A percentile compares a stretch with the other conserved stretches of the same genome.
Conservation (phyloP, 2,888 invertebrate genomes). For the Andricus quercusramuli region DNA sequence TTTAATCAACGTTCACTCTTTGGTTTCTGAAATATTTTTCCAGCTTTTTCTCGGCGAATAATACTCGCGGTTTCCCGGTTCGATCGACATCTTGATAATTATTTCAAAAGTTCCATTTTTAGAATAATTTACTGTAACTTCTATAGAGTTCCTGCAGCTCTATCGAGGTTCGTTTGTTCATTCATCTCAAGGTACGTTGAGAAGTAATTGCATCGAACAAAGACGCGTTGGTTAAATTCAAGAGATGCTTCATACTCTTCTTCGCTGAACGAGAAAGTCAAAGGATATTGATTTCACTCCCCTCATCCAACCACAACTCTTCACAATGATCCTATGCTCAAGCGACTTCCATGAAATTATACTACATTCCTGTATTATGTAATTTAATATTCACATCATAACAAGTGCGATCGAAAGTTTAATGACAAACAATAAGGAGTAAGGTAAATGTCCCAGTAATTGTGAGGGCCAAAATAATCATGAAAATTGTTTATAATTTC, state of each 20-base stretch:
- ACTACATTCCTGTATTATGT: background rate
- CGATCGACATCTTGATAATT: background rate
- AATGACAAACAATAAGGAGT: background rate
- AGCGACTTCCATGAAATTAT: constrained; percentile 14
- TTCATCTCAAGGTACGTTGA: constrained; percentile 13
- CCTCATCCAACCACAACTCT: constrained; percentile 1
- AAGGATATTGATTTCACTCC: constrained; percentile 35
- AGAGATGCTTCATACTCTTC: constrained; percentile 40
- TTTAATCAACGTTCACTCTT: too few species aligned
- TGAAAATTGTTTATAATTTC: too few species aligned
- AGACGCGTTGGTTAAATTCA: constrained; percentile 38
- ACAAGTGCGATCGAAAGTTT: background rate
- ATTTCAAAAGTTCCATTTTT: background rate
- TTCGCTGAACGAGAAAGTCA: constrained; percentile 25
- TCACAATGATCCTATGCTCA: constrained; percentile 19
- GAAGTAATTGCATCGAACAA: constrained; percentile 34
- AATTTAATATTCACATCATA: background rate
- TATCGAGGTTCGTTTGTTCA: constrained; percentile 8
- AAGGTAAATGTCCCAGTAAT: too few species aligned
- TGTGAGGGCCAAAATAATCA: too few species aligned
- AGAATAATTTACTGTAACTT: constrained; percentile 14
- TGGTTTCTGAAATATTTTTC: too few species aligned
- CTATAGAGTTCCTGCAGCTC: background rate
- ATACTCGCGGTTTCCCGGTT: background rate
- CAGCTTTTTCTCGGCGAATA: background rate